Conservation (phyloP, 2,888 invertebrate species). For the Nephrocerus scutellatus region DNA sequence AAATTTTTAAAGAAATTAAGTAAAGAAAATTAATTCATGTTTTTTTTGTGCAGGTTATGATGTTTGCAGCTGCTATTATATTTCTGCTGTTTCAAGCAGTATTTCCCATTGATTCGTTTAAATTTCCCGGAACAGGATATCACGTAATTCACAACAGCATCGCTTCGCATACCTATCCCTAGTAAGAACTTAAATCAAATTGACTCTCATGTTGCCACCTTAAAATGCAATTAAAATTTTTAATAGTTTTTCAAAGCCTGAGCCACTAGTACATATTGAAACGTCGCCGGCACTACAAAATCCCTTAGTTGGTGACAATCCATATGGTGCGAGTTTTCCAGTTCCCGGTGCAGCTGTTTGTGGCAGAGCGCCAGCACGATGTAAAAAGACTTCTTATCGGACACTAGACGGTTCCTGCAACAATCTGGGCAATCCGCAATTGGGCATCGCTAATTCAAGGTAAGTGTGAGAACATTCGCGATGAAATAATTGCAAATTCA, state of each 20-base stretch:
- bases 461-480: conserved; percentile 11
- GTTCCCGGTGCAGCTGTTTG: conserved; percentile 33
- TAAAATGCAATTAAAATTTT: conserved; percentile 8
- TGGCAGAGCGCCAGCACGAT: conserved; percentile 34
- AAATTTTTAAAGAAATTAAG: too few species aligned
- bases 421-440: conserved; percentile 72
- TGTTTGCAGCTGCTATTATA: too few species aligned
- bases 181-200: too few species aligned
- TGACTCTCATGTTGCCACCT: too few species aligned
- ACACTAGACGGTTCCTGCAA: conserved; percentile 92
- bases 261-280: conserved; percentile 14
- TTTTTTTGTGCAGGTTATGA: too few species aligned
- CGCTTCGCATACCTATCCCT: too few species aligned
- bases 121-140: too few species aligned
- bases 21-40: too few species aligned
- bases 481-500: background rate
- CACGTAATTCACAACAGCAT: too few species aligned
- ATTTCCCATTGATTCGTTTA: too few species aligned
- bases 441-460: conserved; percentile 72
- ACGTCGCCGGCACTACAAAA: conserved; percentile 31
- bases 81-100: too few species aligned
- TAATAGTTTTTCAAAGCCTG: conserved; percentile 16
- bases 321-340: conserved; percentile 33
- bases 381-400: conserved; percentile 53
- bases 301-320: conserved; percentile 27